These are phyloP conservation scores for Meandrina meandrites DNA, from an alignment of 92 coral and sea anemone species.

Conservation along the genomic window DNA sequence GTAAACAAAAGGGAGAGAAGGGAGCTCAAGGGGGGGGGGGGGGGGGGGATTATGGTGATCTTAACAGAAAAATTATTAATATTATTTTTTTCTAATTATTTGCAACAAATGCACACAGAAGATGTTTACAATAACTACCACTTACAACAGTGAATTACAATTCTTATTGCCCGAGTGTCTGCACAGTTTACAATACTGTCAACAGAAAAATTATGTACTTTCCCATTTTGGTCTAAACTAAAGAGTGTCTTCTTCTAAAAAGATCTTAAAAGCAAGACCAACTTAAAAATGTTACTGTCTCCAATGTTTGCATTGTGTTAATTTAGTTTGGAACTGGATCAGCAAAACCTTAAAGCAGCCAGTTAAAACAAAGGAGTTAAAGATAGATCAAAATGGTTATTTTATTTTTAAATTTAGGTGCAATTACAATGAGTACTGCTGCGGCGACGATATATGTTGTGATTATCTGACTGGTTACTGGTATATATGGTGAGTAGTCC, in stretches of 20 bases:
- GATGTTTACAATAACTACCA: no score
- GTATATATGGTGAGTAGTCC: conserved; percentile 80
- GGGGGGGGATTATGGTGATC: no score
- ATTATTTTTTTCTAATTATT: no score
- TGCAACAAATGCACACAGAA: no score
- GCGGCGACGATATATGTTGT: conserved; percentile 90
- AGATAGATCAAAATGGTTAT: not conserved
- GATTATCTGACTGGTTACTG: conserved; percentile 80
- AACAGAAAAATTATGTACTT: no score
- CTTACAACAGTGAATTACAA: no score
- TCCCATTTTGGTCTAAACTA: not conserved
- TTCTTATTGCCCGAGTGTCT: no score
- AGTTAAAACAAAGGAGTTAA: not conserved
- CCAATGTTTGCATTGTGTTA: not conserved
- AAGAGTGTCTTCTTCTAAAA: not conserved
- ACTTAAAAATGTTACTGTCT: not conserved
- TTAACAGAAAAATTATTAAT: no score
- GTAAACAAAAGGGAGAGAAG: no score
- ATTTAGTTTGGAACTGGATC: not conserved
- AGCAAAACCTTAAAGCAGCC: not conserved
- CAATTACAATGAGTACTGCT: conserved; percentile 81
- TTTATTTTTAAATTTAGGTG: conserved; percentile 61
- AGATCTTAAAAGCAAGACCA: not conserved
- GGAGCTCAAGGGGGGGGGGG: no score
- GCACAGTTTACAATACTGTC: no score